phyloP scores from a whole-genome alignment of 2,888 invertebrate genomes.

The Erebia epiphron region DNA sequence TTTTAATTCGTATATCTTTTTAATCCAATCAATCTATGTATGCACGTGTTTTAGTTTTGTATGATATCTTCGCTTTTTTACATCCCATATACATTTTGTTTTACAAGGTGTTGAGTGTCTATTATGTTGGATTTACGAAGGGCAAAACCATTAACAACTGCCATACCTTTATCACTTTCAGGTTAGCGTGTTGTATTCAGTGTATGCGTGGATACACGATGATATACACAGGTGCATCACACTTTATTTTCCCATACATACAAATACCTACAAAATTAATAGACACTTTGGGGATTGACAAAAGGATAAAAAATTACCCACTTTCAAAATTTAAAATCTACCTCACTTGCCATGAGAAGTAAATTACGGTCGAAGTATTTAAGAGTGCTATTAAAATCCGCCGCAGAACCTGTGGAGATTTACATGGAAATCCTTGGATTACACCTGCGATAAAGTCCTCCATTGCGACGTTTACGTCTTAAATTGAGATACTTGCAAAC shows the following conservation, averaged over 20 bases:
- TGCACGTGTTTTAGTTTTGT: background rate
- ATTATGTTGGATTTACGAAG: background rate
- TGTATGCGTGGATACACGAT: background rate
- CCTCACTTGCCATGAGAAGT: slow-evolving; percentile 47
- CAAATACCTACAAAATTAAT: background rate
- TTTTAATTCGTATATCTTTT: too few relatives aligned
- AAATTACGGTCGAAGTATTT: slow-evolving; percentile 65
- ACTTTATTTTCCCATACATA: background rate
- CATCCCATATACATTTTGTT: background rate
- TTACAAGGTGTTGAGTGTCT: background rate
- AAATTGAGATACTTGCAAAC: slow-evolving; percentile 32
- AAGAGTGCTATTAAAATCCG: slow-evolving; percentile 67
- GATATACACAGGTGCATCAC: background rate
- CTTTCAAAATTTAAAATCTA: slow-evolving; percentile 28
- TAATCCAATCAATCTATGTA: background rate
- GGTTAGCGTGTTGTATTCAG: background rate
- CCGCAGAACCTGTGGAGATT: slow-evolving; percentile 60
- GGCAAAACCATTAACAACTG: slow-evolving; percentile 7
- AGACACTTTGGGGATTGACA: background rate
- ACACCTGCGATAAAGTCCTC: slow-evolving; percentile 54
- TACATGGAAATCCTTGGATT: slow-evolving; percentile 60
- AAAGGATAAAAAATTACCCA: slow-evolving; percentile 24
- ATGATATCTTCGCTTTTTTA: background rate
- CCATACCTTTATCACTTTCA: slow-evolving; percentile 8
- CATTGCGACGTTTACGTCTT: slow-evolving; percentile 49